A percentile compares a stretch with the other conserved stretches of the same genome.
These are phyloP conservation scores for Pyrrhia umbra DNA, from an alignment of 2,888 invertebrate species.

Conservation along the genomic window DNA sequence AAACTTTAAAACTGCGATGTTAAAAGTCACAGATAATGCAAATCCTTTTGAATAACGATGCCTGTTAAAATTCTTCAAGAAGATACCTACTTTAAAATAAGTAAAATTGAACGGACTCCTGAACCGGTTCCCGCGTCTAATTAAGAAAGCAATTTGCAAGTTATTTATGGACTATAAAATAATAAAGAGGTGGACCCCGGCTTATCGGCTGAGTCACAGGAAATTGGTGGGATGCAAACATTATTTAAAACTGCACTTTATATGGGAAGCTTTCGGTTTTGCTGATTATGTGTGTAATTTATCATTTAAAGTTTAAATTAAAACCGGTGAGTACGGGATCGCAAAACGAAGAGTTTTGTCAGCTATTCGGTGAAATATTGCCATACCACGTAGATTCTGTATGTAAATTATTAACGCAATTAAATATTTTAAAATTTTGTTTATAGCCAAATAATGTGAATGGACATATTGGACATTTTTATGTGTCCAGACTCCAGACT, in stretches of 20 bases:
- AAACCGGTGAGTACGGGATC: conserved; percentile 26
- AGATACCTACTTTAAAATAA: conserved; percentile 64
- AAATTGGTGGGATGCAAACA: conserved; percentile 70
- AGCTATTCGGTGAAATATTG: conserved; percentile 20
- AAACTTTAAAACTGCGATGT: conserved; percentile 11
- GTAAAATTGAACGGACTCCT: conserved; percentile 68
- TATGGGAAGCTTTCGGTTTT: conserved; percentile 57
- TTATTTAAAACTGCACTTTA: conserved; percentile 70
- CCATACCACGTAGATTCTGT: conserved; percentile 18
- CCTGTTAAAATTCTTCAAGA: conserved; percentile 59
- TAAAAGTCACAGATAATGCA: conserved; percentile 50
- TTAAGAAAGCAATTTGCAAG: conserved; percentile 88
- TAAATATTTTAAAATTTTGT: not conserved
- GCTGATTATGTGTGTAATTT: conserved; percentile 43
- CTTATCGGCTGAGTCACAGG: conserved; percentile 76
- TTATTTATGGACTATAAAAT: conserved; percentile 85
- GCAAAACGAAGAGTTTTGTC: conserved; percentile 32
- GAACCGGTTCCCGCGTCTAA: conserved; percentile 80
- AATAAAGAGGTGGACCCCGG: conserved; percentile 71
- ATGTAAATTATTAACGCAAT: conserved; percentile 1
- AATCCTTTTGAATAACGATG: conserved; percentile 60
- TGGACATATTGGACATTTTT: no score
- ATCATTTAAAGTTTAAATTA: conserved; percentile 52
- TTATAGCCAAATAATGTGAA: no score
- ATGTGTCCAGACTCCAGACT: no score